phyloP scores from a whole-genome alignment of 2,113 vertebrate species.

The Microcebus murinus region DNA sequence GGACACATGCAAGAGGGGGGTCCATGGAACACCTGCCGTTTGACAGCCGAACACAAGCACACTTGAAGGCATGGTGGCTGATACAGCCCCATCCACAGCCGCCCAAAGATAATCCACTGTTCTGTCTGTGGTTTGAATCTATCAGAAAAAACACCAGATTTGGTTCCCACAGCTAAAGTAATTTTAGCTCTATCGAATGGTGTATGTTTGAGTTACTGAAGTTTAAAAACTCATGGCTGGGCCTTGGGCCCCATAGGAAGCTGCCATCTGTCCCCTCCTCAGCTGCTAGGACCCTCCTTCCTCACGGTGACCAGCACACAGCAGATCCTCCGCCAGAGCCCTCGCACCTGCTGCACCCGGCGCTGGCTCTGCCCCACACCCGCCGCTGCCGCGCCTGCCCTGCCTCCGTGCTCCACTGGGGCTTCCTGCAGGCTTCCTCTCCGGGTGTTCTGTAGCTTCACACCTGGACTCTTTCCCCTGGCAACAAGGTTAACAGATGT shows the following conservation, averaged over 20 bases:
- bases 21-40: neutral
- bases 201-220: neutral
- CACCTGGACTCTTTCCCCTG: neutral
- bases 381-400: no score
- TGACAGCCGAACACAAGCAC: conserved; percentile 6
- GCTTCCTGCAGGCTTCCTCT: neutral
- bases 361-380: neutral
- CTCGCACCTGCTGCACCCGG: neutral
- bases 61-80: neutral
- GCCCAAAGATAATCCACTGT: neutral
- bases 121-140: neutral
- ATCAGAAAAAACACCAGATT: neutral
- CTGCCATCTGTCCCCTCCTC: neutral
- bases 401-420: neutral
- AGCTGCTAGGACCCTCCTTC: neutral
- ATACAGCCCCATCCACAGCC: neutral
- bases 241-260: neutral
- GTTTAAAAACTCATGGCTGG: neutral
- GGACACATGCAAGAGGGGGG: neutral
- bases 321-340: neutral
- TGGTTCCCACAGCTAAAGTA: neutral
- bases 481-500: conserved; percentile 3
- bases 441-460: neutral
- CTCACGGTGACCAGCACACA: neutral
- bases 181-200: neutral